Conservation (phyloP, 2,113 vertebrate genomes). For the Eptesicus fuscus region DNA sequence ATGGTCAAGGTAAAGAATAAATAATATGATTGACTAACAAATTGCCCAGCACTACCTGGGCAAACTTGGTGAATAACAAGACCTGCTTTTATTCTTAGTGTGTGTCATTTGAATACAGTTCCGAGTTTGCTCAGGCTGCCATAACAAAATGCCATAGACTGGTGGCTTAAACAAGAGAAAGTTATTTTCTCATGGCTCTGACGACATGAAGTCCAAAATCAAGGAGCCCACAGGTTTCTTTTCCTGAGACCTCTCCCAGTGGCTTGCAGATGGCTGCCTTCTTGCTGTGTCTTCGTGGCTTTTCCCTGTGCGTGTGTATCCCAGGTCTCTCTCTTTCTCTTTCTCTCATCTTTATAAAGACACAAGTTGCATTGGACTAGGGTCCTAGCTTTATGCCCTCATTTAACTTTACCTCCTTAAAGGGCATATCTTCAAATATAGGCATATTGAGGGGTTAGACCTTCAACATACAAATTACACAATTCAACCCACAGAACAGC, state of each 20-base stretch:
- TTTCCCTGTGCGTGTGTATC: not conserved
- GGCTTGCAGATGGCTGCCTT: not conserved
- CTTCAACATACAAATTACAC: not conserved
- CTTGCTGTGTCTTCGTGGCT: accelerated
- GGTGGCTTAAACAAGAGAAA: not conserved
- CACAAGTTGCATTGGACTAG: not conserved
- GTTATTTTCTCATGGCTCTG: not conserved
- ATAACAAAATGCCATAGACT: not conserved
- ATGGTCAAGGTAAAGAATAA: not conserved
- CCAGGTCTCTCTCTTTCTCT: not conserved
- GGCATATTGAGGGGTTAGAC: not conserved
- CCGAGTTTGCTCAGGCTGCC: too few species aligned
- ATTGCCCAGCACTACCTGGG: not conserved
- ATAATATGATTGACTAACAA: not conserved
- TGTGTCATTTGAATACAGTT: not conserved
- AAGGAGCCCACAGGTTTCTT: accelerated
- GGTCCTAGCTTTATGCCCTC: not conserved
- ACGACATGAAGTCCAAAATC: not conserved
- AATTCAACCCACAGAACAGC: not conserved
- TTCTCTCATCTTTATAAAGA: not conserved
- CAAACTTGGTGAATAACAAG: not conserved
- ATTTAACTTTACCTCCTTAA: not conserved
- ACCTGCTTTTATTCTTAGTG: not conserved
- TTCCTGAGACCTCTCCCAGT: not conserved
- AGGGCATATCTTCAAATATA: not conserved